A percentile compares a stretch with the other conserved stretches of the same genome.
Evolutionary conservation across 2,113 vertebrate genomes (phyloP).

Genomic region (Heterotilapia buettikoferi): DNA sequence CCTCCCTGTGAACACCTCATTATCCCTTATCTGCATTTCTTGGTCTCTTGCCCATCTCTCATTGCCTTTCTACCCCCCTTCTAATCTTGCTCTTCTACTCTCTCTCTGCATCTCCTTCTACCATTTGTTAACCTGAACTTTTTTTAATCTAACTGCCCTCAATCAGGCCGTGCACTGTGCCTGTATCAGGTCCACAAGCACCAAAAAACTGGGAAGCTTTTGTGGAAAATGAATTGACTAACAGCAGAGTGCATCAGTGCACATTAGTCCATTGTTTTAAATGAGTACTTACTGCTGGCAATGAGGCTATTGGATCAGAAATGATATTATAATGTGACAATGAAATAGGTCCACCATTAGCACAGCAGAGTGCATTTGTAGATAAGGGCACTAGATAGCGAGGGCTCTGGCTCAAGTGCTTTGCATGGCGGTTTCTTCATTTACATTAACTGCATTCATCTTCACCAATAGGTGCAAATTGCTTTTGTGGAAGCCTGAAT

Average conservation of each 20-base stretch:
- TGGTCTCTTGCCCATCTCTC: constrained; percentile 40
- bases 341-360: constrained; percentile 18
- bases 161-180: background rate
- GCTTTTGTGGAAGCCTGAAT: constrained; percentile 29
- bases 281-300: background rate
- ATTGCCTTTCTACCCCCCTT: background rate
- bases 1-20: constrained; percentile 39
- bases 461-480: constrained; percentile 30
- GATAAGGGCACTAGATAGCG: constrained; percentile 17
- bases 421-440: constrained; percentile 19
- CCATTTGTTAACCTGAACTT: constrained; percentile 13
- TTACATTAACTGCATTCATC: constrained; percentile 31
- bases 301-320: constrained; percentile 19
- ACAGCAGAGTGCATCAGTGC: background rate
- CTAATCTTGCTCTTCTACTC: constrained; percentile 21
- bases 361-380: constrained; percentile 6
- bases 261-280: constrained; percentile 26
- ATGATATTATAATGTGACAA: constrained; percentile 25
- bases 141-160: constrained; percentile 7
- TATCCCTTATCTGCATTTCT: constrained; percentile 54
- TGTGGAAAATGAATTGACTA: background rate
- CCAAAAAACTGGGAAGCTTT: background rate
- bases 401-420: constrained; percentile 14
- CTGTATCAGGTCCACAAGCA: background rate
- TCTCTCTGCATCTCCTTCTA: constrained; percentile 14